Evolutionary conservation across 2,888 invertebrate genomes (phyloP), one percentile per base, ranked within the genome.

Genomic region (Gortyna flavago): DNA sequence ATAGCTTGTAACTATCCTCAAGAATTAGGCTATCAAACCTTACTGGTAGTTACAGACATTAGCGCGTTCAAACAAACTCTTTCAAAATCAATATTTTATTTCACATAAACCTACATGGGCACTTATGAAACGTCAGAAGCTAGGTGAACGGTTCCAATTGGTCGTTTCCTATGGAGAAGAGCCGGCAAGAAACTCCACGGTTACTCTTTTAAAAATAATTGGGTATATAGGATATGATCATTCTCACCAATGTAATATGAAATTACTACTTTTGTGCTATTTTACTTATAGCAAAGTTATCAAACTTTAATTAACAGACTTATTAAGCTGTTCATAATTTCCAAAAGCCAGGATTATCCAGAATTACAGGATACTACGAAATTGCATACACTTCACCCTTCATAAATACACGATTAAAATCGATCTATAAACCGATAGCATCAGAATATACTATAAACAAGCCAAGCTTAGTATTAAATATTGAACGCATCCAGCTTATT

Each of bases 401-500:
- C 59, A 21, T 79, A 68, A 71, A 65, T 68, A 62, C 68, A 25
- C 11, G 29, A 72, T 73, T 44, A 71, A 68, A 41, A 68, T 51
- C 11, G 35, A 35, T 54, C 0, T 35, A 61, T 80, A 62, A 79
- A 11, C 67, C 7, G 79, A 86, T 86, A 79, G 8, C 29, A 74
- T 61, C 73, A 62, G 11, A 62, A 54, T 81, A 16, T 44, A 38
- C 73, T 35, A 61, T 76, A 86, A 73, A 84, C 62, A 80, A 72
- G 51, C 59, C 59, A 35, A 16, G 74, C 21, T 77, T 73, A 72
- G 54, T 75, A 68, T 77, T 68, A 75, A 75, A 84, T 84, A 77
- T 76, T 74, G 59, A 69, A 75, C 72, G 41, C 21, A 54, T 72
- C 32, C 51, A 69, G 72, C 69, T 65, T 81, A 75, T 77, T 81